Conservation (phyloP, 2,888 invertebrate genomes). For the Marasmarcha lunaedactyla region DNA sequence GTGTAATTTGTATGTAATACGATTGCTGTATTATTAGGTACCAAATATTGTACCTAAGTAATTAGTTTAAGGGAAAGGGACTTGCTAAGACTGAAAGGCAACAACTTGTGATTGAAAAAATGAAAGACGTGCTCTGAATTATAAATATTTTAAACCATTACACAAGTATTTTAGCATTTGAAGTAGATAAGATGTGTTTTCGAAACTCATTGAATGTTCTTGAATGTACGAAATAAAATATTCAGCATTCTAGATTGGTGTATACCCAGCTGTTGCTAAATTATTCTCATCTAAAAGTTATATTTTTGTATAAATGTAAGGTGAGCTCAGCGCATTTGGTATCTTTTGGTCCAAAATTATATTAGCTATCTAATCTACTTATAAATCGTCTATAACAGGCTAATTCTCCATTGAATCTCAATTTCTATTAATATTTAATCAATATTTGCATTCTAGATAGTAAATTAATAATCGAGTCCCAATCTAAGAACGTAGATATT, state of each 20-base stretch:
- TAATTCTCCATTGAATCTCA: conserved; percentile 1
- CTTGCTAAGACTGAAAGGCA: conserved; percentile 53
- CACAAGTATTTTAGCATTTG: no score
- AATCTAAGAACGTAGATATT: conserved; percentile 43
- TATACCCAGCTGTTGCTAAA: conserved; percentile 11
- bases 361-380: background rate
- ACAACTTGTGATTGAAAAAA: conserved; percentile 54
- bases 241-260: no score
- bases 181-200: no score
- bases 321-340: conserved; percentile 19
- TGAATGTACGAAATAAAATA: no score
- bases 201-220: no score
- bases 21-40: no score
- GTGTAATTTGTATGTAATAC: no score
- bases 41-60: no score
- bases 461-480: conserved; percentile 37
- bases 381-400: no score
- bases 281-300: conserved; percentile 40
- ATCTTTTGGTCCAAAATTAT: background rate
- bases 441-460: conserved; percentile 19
- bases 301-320: conserved; percentile 65
- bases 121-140: conserved; percentile 31
- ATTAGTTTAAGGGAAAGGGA: no score
- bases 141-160: conserved; percentile 1
- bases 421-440: background rate